Evolutionary conservation across 2,888 invertebrate genomes (phyloP).

Genomic region (Eulithis prunata): DNA sequence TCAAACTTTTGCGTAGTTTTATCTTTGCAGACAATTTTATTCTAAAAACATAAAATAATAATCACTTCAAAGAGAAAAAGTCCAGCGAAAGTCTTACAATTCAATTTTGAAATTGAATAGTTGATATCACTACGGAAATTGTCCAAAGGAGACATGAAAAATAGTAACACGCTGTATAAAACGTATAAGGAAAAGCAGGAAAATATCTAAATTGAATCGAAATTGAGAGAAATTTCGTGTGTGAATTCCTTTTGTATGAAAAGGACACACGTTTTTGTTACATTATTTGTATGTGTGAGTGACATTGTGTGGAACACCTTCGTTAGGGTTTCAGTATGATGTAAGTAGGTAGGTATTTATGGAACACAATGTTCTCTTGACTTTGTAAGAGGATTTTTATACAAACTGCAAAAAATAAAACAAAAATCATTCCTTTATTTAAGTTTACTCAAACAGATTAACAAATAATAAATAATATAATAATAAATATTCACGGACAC

Average conservation of each 20-base stretch:
- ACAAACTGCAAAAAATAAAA: no score
- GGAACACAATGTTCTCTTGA: neutral
- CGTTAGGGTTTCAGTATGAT: constrained; percentile 17
- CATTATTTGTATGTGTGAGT: constrained; percentile 23
- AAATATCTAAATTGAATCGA: constrained; percentile 68
- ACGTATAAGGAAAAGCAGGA: constrained; percentile 44
- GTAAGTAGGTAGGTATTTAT: constrained; percentile 5
- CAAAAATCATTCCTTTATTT: no score
- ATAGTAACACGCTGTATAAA: constrained; percentile 50
- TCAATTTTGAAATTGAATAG: constrained; percentile 12
- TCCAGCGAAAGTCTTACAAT: no score
- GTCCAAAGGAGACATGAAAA: constrained; percentile 32
- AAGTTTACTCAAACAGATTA: no score
- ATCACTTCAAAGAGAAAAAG: no score
- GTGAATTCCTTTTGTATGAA: constrained; percentile 44
- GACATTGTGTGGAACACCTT: constrained; percentile 8
- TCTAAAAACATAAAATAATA: no score
- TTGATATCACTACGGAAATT: constrained; percentile 13
- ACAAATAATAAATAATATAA: no score
- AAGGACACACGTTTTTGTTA: constrained; percentile 27
- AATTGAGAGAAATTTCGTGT: constrained; percentile 58
- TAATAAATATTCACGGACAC: no score
- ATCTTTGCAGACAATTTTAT: no score
- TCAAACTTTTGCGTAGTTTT: no score
- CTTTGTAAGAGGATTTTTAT: no score